Conservation (phyloP, 2,797 vertebrate species). For the Sebastes steindachneri region DNA sequence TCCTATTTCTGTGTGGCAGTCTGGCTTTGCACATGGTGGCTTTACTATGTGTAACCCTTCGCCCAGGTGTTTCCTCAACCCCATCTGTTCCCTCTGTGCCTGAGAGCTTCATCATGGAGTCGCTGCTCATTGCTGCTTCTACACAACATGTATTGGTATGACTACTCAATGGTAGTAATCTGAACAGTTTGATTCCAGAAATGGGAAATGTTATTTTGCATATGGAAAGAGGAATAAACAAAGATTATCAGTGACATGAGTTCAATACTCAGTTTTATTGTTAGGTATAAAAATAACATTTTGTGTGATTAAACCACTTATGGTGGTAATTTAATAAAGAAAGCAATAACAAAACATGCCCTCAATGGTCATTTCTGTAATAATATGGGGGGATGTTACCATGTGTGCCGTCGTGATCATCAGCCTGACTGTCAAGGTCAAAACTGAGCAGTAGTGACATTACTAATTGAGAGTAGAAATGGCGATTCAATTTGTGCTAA, state of each 20-base stretch:
- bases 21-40: slow-evolving; percentile 44
- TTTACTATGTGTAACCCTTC: slow-evolving; percentile 44
- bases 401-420: background rate
- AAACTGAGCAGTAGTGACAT: slow-evolving; percentile 40
- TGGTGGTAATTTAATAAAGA: background rate
- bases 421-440: slow-evolving; percentile 57
- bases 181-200: background rate
- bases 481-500: slow-evolving; percentile 55
- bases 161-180: too few species aligned
- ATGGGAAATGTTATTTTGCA: background rate
- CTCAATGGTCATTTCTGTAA: background rate
- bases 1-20: slow-evolving; percentile 23
- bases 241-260: background rate
- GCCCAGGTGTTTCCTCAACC: slow-evolving; percentile 67
- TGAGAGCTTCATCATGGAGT: slow-evolving; percentile 14
- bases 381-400: background rate
- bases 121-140: background rate
- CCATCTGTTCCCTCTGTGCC: slow-evolving; percentile 70
- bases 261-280: background rate
- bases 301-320: background rate
- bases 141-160: background rate
- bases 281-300: background rate
- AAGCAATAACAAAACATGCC: background rate
- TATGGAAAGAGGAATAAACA: background rate
- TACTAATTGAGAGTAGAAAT: slow-evolving; percentile 47